Evolutionary conservation across 2,797 vertebrate species (phyloP).

Genomic region (Agapornis canus): DNA sequence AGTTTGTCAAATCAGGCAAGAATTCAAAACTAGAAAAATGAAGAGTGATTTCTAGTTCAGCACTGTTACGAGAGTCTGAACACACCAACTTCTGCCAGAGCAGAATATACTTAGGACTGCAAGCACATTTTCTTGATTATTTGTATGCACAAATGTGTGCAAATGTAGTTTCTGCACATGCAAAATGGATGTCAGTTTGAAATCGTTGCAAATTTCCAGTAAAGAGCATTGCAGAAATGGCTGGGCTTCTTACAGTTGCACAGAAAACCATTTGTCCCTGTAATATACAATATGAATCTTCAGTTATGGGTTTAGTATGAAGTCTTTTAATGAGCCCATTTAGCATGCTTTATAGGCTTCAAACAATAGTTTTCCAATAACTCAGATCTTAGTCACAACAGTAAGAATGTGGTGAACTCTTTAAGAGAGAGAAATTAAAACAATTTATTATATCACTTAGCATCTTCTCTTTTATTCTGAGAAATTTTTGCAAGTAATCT

Average conservation of each 20-base stretch:
- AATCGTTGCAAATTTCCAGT: not conserved
- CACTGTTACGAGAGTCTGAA: not conserved
- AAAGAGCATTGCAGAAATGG: not conserved
- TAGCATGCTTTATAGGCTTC: not conserved
- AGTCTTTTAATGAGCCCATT: not conserved
- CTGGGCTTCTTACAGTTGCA: not conserved
- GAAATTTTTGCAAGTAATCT: not conserved
- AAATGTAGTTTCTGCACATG: not conserved
- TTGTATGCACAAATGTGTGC: not conserved
- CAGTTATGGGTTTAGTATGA: not conserved
- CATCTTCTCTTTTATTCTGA: not conserved
- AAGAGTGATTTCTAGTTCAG: not conserved
- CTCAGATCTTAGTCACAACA: not conserved
- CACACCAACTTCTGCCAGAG: not conserved
- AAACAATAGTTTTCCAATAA: not conserved
- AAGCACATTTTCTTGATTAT: not conserved
- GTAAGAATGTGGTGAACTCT: not conserved
- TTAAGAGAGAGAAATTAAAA: conserved; percentile 2
- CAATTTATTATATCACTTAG: conserved; percentile 38
- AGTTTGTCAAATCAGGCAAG: not conserved
- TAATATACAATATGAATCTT: not conserved
- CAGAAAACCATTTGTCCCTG: not conserved
- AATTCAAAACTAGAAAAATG: not conserved
- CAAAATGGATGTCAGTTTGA: not conserved
- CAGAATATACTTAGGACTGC: not conserved